phyloP scores from a whole-genome alignment of 2,113 vertebrate species.

The Climacteris rufus region DNA sequence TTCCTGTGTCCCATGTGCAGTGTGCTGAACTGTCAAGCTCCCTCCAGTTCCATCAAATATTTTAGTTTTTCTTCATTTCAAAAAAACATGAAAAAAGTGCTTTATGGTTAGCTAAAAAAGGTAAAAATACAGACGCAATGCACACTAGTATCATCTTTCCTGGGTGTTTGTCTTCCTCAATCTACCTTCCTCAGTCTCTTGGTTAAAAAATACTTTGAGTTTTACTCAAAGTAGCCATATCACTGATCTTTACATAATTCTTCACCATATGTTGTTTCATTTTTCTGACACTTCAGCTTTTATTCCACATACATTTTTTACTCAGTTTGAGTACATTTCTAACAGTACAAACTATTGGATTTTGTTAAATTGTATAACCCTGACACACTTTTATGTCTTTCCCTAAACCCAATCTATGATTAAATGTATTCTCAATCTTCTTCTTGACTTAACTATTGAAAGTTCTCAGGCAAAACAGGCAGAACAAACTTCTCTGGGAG shows the following conservation, averaged over 20 bases:
- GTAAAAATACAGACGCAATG: background rate
- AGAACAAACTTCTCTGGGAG: conserved; percentile 15
- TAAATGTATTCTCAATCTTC: background rate
- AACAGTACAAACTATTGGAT: background rate
- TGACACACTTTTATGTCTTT: background rate
- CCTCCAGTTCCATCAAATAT: background rate
- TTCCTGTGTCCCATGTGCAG: background rate
- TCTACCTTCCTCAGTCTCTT: background rate
- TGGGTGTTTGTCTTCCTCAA: background rate
- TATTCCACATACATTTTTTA: background rate
- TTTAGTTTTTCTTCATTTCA: background rate
- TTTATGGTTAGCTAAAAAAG: background rate
- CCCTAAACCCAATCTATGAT: background rate
- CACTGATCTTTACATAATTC: background rate
- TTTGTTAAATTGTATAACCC: background rate
- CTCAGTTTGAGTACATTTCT: background rate
- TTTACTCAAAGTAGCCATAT: background rate
- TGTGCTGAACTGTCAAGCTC: background rate
- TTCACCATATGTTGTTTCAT: background rate
- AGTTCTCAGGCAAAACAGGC: background rate
- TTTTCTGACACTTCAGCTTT: background rate
- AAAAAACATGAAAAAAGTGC: background rate
- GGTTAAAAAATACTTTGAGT: background rate
- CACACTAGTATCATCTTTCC: background rate
- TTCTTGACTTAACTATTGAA: conserved; percentile 2